Conservation (phyloP, 2,888 invertebrate species). For the Horisme vitalbata region DNA sequence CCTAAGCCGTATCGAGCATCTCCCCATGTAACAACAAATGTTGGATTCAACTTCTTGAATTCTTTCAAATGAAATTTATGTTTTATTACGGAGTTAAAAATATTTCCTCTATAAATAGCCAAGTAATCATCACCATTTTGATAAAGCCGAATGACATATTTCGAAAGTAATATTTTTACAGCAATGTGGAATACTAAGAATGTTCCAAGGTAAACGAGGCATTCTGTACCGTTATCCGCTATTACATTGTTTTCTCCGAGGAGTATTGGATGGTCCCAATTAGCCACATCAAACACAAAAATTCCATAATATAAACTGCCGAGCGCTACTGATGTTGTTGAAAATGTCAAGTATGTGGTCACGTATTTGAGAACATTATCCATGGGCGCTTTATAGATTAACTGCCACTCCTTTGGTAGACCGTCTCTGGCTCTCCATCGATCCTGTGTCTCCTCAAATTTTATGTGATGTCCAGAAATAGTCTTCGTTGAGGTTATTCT, state of each 20-base stretch:
- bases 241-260: constrained; percentile 62
- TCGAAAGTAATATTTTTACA: constrained; percentile 62
- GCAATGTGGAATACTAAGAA: constrained; percentile 62
- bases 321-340: constrained; percentile 49
- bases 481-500: constrained; percentile 44
- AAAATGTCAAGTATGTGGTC: constrained; percentile 58
- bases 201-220: constrained; percentile 58
- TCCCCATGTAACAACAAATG: constrained; percentile 63
- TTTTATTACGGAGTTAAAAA: constrained; percentile 54
- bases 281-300: constrained; percentile 52
- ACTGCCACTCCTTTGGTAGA: constrained; percentile 58
- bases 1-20: constrained; percentile 67
- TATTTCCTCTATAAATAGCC: constrained; percentile 64
- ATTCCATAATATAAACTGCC: constrained; percentile 56
- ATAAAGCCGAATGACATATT: constrained; percentile 69
- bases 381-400: constrained; percentile 77
- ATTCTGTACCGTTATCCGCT: constrained; percentile 64
- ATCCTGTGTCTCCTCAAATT: constrained; percentile 61
- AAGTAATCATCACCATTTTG: constrained; percentile 70
- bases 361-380: constrained; percentile 54
- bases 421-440: constrained; percentile 62
- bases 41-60: constrained; percentile 61
- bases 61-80: constrained; percentile 66
- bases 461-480: constrained; percentile 55
- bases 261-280: constrained; percentile 56